Evolutionary conservation across 2,113 vertebrate genomes (phyloP).

Genomic region (Irena cyanogastra): DNA sequence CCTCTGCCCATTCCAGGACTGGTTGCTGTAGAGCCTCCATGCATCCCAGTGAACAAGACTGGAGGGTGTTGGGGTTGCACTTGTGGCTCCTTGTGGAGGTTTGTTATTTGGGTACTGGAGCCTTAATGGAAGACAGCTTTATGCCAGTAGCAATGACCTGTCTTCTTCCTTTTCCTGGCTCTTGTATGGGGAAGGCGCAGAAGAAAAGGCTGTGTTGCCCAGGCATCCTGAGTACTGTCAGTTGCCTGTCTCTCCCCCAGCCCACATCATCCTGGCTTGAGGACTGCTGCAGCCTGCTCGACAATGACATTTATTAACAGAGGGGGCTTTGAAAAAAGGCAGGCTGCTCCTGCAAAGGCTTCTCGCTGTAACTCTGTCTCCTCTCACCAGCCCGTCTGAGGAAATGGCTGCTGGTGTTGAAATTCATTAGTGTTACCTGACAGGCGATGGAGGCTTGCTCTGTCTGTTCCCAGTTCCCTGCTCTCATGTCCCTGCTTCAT

Average conservation of each 20-base stretch:
- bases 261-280: neutral
- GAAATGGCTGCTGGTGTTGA: constrained; percentile 65
- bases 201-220: neutral
- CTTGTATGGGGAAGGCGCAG: neutral
- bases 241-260: neutral
- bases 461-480: constrained; percentile 70
- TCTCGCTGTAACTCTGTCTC: neutral
- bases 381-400: constrained; percentile 51
- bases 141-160: rapidly evolving
- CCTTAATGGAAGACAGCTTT: neutral
- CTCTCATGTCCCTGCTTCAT: constrained; percentile 72
- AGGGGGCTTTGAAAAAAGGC: constrained; percentile 59
- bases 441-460: constrained; percentile 70
- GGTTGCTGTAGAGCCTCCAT: neutral
- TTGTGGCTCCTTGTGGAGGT: neutral
- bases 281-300: constrained; percentile 1
- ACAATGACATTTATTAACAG: constrained; percentile 60
- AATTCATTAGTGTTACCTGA: constrained; percentile 81
- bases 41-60: neutral
- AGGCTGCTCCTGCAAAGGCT: constrained; percentile 48
- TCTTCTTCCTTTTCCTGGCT: neutral
- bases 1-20: neutral
- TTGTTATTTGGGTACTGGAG: neutral
- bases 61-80: neutral
- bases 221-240: neutral